phyloP scores from a whole-genome alignment of 1,140 invertebrate species.

The Copidosoma floridanum region DNA sequence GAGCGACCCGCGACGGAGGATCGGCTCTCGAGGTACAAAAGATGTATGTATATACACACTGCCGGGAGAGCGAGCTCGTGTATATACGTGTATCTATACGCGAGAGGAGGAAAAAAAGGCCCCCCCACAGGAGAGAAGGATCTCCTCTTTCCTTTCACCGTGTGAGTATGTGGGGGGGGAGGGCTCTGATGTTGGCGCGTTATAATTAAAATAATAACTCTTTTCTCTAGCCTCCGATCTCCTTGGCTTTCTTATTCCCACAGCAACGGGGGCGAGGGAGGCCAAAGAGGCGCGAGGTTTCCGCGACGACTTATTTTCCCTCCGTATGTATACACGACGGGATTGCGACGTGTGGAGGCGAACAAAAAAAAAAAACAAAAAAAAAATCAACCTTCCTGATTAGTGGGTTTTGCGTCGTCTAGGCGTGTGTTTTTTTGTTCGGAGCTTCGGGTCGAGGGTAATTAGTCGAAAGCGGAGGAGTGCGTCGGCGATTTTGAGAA shows the following conservation, averaged over 20 bases:
- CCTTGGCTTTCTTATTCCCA: conserved; percentile 43
- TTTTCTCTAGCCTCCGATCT: no score
- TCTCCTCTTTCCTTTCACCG: conserved; percentile 27
- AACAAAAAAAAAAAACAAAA: not conserved
- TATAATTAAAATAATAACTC: conserved; percentile 44
- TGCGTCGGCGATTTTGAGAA: not conserved
- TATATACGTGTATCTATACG: no score
- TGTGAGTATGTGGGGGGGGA: not conserved
- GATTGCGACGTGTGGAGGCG: not conserved
- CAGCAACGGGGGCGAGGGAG: no score
- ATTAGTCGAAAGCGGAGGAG: conserved; percentile 19
- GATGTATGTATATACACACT: no score
- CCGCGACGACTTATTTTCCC: conserved; percentile 10
- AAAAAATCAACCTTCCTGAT: conserved; percentile 24
- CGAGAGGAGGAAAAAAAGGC: not conserved
- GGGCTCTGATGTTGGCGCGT: conserved; percentile 9
- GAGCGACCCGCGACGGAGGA: conserved; percentile 5
- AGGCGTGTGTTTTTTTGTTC: conserved; percentile 2
- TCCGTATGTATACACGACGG: no score
- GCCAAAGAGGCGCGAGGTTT: conserved; percentile 4
- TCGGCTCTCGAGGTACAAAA: no score
- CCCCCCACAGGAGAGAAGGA: not conserved
- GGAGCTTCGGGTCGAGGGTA: not conserved
- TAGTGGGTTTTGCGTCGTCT: not conserved
- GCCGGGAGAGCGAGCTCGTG: no score